Percentiles rank a stretch among this genome's conserved stretches.
Evolutionary conservation across 2,888 invertebrate genomes (phyloP).

Genomic region (Macaria notata): DNA sequence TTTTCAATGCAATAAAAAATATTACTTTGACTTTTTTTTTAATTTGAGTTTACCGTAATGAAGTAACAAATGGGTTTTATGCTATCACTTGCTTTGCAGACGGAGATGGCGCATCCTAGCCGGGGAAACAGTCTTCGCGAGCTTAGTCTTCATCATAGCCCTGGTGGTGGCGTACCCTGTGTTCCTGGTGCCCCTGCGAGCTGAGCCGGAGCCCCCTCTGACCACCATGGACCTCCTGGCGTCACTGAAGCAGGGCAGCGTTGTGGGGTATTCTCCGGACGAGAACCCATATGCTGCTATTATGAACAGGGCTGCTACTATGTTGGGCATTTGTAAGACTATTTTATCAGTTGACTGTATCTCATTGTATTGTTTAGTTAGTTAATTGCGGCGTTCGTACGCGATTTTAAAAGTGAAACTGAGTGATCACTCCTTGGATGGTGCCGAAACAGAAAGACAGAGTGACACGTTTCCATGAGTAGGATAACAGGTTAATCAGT

Average conservation of each 20-base stretch:
- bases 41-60: no score
- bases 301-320: constrained; percentile 47
- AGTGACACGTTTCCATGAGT: no score
- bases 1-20: no score
- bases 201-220: constrained; percentile 50
- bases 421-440: no score
- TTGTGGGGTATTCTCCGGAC: constrained; percentile 61
- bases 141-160: constrained; percentile 44
- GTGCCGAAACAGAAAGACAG: no score
- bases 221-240: constrained; percentile 43
- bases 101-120: constrained; percentile 57
- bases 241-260: constrained; percentile 41
- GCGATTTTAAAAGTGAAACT: no score
- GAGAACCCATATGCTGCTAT: constrained; percentile 39
- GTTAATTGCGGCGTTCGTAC: no score
- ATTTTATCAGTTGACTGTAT: no score
- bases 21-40: no score
- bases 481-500: no score
- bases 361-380: no score
- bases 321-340: constrained; percentile 45
- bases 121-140: constrained; percentile 49
- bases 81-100: constrained; percentile 39
- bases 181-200: constrained; percentile 61
- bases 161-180: constrained; percentile 60
- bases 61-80: no score